Evolutionary conservation across 1,140 invertebrate species (phyloP).

Genomic region (Meloidogyne hapla): DNA sequence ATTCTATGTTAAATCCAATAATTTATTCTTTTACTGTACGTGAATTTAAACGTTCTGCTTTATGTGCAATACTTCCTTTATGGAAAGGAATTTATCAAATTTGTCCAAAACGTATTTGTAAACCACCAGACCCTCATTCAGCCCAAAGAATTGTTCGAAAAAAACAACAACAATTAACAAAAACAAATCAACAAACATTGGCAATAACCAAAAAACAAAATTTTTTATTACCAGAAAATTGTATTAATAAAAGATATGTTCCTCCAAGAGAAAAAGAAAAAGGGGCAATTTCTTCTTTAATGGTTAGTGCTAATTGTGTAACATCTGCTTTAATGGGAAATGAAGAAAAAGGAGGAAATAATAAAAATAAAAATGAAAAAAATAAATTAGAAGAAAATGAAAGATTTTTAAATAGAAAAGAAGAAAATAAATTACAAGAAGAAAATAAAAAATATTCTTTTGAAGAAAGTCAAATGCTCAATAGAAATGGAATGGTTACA

Average conservation of each 20-base stretch:
- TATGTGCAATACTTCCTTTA: constrained; percentile 54
- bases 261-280: constrained; percentile 17
- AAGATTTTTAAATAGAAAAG: background rate
- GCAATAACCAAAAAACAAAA: background rate
- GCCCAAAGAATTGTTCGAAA: constrained; percentile 27
- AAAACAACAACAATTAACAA: constrained; percentile 23
- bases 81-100: constrained; percentile 48
- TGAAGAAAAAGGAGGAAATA: background rate
- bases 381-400: background rate
- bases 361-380: background rate
- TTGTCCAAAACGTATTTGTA: constrained; percentile 37
- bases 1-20: constrained; percentile 64
- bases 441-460: background rate
- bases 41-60: constrained; percentile 62
- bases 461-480: constrained; percentile 10
- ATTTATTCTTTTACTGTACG: constrained; percentile 65
- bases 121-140: constrained; percentile 47
- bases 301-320: constrained; percentile 24
- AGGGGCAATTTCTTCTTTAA: constrained; percentile 26
- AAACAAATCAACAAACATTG: constrained; percentile 10
- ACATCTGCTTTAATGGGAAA: background rate
- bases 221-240: background rate
- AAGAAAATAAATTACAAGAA: too few species aligned
- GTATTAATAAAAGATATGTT: background rate
- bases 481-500: constrained; percentile 18